phyloP scores from a whole-genome alignment of 2,888 invertebrate species.

The Spicauda simplicius region DNA sequence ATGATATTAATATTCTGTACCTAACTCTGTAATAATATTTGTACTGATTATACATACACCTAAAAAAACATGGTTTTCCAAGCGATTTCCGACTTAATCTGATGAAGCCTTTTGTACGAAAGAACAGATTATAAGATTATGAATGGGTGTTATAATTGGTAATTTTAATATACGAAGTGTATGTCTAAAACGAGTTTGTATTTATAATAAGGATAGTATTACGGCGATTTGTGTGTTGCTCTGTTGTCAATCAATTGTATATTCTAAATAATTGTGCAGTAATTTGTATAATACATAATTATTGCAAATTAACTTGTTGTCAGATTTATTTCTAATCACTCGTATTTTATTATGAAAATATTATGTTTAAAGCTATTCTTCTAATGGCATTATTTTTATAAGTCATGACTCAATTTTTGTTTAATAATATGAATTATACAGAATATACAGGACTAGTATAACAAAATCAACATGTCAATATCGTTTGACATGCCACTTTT shows the following conservation, averaged over 20 bases:
- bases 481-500: conserved; percentile 2
- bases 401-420: too few species aligned
- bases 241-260: conserved; percentile 47
- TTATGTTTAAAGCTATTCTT: not conserved
- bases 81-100: not conserved
- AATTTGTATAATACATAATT: conserved; percentile 43
- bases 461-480: not conserved
- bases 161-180: conserved; percentile 46
- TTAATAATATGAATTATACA: too few species aligned
- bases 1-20: conserved; percentile 10
- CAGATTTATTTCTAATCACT: conserved; percentile 44
- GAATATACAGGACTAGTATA: not conserved
- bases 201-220: conserved; percentile 44
- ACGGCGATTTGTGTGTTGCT: conserved; percentile 49
- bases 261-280: conserved; percentile 44
- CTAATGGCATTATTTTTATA: too few species aligned
- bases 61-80: conserved; percentile 6
- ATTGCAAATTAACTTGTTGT: conserved; percentile 40
- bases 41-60: conserved; percentile 13
- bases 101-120: conserved; percentile 8
- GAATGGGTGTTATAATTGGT: conserved; percentile 38
- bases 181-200: conserved; percentile 50
- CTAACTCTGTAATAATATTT: not conserved
- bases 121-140: conserved; percentile 34
- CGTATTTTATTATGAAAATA: not conserved